Percentiles rank a stretch among this genome's conserved stretches.
Conservation (phyloP, 2,113 vertebrate species). For the Daboia siamensis region DNA sequence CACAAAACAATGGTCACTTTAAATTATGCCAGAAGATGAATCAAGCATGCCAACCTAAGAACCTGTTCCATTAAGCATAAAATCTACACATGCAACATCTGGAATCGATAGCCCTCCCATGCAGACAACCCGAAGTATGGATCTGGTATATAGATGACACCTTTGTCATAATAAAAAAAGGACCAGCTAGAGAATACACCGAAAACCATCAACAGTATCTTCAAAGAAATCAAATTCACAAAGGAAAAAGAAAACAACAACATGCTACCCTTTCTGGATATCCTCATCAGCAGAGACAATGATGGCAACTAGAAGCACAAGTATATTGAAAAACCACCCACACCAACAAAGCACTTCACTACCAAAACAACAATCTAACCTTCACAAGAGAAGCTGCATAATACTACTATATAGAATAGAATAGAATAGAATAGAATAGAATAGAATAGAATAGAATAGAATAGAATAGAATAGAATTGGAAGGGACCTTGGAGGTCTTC, state of each 20-base stretch:
- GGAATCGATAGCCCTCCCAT: not conserved
- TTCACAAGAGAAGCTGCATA: not conserved
- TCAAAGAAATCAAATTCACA: not conserved
- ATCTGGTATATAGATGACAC: not conserved
- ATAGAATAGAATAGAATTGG: too few relatives aligned
- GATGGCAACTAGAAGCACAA: not conserved
- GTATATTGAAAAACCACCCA: not conserved
- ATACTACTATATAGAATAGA: not conserved
- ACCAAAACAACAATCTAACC: not conserved
- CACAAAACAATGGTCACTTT: not conserved
- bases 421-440: too few relatives aligned
- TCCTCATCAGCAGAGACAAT: not conserved
- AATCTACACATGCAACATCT: not conserved
- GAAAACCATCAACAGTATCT: not conserved
- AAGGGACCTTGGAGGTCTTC: too few relatives aligned
- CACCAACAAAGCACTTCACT: not conserved
- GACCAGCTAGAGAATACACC: not conserved
- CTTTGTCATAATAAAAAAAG: not conserved
- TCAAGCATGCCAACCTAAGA: not conserved
- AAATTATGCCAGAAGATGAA: not conserved
- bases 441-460: too few relatives aligned
- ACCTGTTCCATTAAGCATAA: not conserved
- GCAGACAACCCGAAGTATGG: not conserved
- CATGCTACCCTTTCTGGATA: not conserved
- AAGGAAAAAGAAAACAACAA: not conserved